Percentiles rank a stretch among this genome's conserved stretches.
phyloP scores from a whole-genome alignment of 2,113 vertebrate species.

The Vulpes lagopus region DNA sequence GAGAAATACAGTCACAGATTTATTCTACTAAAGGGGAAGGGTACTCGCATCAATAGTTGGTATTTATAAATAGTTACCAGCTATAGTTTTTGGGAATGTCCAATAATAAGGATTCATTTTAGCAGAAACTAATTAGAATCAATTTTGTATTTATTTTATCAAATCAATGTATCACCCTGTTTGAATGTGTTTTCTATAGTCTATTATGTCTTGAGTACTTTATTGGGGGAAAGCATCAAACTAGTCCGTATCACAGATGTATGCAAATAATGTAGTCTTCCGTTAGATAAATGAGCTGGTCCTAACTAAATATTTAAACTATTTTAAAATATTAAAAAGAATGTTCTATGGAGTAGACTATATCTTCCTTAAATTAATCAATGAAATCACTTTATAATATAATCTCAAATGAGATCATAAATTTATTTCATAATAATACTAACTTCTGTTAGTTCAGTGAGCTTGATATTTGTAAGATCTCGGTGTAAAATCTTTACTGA shows the following conservation, averaged over 20 bases:
- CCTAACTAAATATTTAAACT: background rate
- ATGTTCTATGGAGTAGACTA: background rate
- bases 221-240: background rate
- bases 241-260: background rate
- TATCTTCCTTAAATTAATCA: background rate
- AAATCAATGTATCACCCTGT: background rate
- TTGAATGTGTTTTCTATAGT: background rate
- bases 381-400: background rate
- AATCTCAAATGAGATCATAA: background rate
- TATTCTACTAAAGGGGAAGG: background rate
- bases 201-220: background rate
- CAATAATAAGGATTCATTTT: background rate
- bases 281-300: background rate
- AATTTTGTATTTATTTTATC: background rate
- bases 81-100: background rate
- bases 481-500: background rate
- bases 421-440: background rate
- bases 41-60: background rate
- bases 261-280: background rate
- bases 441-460: background rate
- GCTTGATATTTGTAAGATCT: background rate
- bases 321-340: background rate
- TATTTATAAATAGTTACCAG: background rate
- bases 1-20: background rate
- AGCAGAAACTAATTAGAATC: background rate